Evolutionary conservation across 92 coral and sea anemone species (phyloP), one percentile per base, ranked within the genome.

Genomic region (Palythoa grandis): DNA sequence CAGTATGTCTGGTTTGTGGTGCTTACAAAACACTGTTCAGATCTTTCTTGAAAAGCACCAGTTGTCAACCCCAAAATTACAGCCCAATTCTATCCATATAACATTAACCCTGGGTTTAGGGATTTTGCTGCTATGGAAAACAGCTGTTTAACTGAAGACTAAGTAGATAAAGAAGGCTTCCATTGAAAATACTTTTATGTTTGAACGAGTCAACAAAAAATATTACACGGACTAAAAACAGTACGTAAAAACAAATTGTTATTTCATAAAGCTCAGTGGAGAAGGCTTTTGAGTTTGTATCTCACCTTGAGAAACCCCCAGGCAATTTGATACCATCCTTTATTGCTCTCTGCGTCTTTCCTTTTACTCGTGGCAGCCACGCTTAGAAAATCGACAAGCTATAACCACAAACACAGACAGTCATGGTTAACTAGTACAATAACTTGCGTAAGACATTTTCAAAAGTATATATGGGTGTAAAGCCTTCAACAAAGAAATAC

Each of bases 311-410:
- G 93, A 75, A 97, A 97, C 11, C 97, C 99, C 99, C 99, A 97
- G 0, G 99, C 98, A 20, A 97, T 91, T 7, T 93, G 99, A 69
- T 97, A 97, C 99, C 99, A 97, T 24, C 99, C 99, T 86, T 95
- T 93, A 19, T 90, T 96, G 17, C 87, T 57, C 76, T 78, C 82
- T 22, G 82, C 50, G 17, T 78, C 88, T 78, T 90, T 90, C 73
- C 92, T 87, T 85, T 96, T 90, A 76, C 88, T 94, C 67, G 98
- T 92, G 2, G 99, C 97, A 73, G 92, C 78, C 89, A 95, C 91
- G 79, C 95, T 96, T 39, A 96, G 90, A 83, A 96, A 96, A 86
- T 96, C 99, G 29, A 96, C 96, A 52, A 96, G 90, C 99, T 96
- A 53, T 23, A 10, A 40, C 74, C 38, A 16, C 39, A 53, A 52